Conservation (phyloP, 1,140 invertebrate genomes). For the honey bee (Apis mellifera) region DNA sequence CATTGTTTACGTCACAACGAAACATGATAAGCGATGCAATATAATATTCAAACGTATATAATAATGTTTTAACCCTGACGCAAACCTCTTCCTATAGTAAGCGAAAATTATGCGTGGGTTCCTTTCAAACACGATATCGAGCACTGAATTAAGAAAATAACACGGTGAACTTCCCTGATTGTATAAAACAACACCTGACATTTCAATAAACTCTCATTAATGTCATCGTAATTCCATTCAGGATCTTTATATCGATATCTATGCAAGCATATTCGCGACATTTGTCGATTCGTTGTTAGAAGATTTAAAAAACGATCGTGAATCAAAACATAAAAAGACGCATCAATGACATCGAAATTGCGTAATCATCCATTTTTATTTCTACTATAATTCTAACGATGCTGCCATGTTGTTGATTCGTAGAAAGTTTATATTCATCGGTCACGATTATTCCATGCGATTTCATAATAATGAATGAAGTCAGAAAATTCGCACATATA, state of each 20-base stretch:
- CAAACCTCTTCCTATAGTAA: neutral
- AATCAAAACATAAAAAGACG: conserved; percentile 25
- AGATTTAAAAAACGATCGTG: neutral
- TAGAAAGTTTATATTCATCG: conserved; percentile 9
- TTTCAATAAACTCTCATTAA: conserved; percentile 38
- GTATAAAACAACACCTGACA: conserved; percentile 33
- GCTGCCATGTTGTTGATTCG: conserved; percentile 3
- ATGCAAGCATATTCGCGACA: neutral
- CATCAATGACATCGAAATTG: neutral
- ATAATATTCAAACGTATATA: neutral
- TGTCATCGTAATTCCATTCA: conserved; percentile 40
- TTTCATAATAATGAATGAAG: conserved; percentile 20
- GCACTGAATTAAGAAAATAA: conserved; percentile 31
- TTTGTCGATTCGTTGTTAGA: neutral
- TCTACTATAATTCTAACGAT: conserved; percentile 8
- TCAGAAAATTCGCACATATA: neutral
- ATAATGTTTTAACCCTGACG: conserved; percentile 16
- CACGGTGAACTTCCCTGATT: conserved; percentile 24
- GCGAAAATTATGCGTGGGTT: conserved; percentile 18
- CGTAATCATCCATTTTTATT: conserved; percentile 28
- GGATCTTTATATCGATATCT: conserved; percentile 1
- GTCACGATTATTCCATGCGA: neutral
- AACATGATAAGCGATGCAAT: conserved; percentile 73
- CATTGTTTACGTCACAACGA: conserved; percentile 74
- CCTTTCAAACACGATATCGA: neutral